Conservation (phyloP, 2,888 invertebrate genomes). For the Amphipoea lucens region DNA sequence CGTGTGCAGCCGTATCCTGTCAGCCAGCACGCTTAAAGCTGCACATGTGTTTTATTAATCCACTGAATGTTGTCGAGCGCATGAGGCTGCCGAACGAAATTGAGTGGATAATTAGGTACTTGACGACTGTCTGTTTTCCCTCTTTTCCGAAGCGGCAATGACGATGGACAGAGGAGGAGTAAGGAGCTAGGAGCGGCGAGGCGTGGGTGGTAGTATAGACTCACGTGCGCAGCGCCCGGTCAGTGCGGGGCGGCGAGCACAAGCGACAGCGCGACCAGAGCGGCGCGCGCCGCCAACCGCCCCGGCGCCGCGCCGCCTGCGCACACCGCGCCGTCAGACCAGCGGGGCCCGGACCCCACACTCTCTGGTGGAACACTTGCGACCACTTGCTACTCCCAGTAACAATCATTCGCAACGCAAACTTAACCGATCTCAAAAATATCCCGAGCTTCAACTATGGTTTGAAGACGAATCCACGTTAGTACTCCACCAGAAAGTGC, state of each 20-base stretch:
- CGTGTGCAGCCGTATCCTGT: too few species aligned
- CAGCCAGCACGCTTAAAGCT: too few species aligned
- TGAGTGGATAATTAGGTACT: background rate
- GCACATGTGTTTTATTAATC: background rate
- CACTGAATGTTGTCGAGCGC: background rate
- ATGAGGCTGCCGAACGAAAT: background rate
- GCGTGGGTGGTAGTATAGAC: slow-evolving; percentile 72
- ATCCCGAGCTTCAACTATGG: background rate
- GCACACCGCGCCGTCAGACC: slow-evolving; percentile 76
- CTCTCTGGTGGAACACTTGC: slow-evolving; percentile 57
- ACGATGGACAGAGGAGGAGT: slow-evolving; percentile 59
- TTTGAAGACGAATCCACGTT: background rate
- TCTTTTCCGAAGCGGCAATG: slow-evolving; percentile 56
- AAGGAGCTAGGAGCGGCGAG: slow-evolving; percentile 56
- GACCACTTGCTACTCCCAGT: slow-evolving; percentile 6
- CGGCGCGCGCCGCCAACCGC: slow-evolving; percentile 81
- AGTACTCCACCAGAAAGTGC: slow-evolving; percentile 72
- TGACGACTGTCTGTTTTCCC: slow-evolving; percentile 48
- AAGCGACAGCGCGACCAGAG: slow-evolving; percentile 82
- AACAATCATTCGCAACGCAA: slow-evolving; percentile 12
- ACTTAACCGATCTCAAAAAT: background rate
- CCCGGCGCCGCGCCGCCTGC: slow-evolving; percentile 87
- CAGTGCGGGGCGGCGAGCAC: slow-evolving; percentile 87
- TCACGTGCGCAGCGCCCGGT: slow-evolving; percentile 88
- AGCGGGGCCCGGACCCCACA: slow-evolving; percentile 45